Evolutionary conservation across 2,888 invertebrate species (phyloP), one percentile per base, ranked within the genome.

Genomic region (Athalia cordata): DNA sequence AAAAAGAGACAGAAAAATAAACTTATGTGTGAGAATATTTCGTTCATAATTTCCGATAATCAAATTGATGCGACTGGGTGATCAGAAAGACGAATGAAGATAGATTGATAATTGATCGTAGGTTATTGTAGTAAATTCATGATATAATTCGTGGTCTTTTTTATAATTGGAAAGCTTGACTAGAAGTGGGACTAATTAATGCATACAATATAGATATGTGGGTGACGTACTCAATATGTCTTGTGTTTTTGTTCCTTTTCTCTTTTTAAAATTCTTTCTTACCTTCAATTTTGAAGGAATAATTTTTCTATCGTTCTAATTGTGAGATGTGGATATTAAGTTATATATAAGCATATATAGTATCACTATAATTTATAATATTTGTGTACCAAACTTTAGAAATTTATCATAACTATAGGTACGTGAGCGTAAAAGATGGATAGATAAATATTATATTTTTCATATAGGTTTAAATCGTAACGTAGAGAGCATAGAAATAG

Each of bases 401-500:
- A 67, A 52, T 67, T 52, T 67, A 15, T 29, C 13, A 61, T 61
- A 15, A 11, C 7, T 61, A 50, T 68, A 68, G 50, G 50, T 68
- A 55, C 68, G 68, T 55, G 68, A 55, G 55, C 68, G 55, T 68
- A 68, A 43, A 68, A 50, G 50, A 68, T 52, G 55, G 55, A 68
- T 68, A 68, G 52, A 68, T 68, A 55, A 68, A 68, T 68, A 55
- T 5, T 68, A 29, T 68, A 43, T 6, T 68, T 43, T 52, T 50
- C 4, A 61, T 15, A 29, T 68, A 68, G 43, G 61, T 61, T 78
- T 78, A 49, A 65, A 67, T 84, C 83, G 83, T 83, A 83, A 84
- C 81, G 82, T 85, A 85, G 85, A 86, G 88, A 86, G 89, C 87
- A 88, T 88, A 88, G 88, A 89, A 89, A 89, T 81, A 88, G 89